phyloP scores from a whole-genome alignment of 2,113 vertebrate species.

The Pteropus alecto region DNA sequence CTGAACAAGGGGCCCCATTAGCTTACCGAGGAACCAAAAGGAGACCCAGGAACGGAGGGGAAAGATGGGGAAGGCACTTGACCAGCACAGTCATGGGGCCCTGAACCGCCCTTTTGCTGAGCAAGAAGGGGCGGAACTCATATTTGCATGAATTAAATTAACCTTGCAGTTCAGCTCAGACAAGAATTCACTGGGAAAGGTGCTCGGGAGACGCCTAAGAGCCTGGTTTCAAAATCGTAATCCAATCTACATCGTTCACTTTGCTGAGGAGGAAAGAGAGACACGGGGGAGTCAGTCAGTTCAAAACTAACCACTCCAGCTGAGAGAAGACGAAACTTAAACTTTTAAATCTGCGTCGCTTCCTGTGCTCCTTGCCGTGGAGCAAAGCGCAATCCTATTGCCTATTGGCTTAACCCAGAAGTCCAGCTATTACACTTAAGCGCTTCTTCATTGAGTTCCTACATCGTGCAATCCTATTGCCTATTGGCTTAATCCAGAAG shows the following conservation, averaged over 20 bases:
- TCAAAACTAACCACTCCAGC: neutral
- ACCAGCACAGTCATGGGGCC: neutral
- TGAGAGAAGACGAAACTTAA: neutral
- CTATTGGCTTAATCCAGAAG: neutral
- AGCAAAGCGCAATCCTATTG: neutral
- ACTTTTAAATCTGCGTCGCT: neutral
- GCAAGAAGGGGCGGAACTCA: neutral
- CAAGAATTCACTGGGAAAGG: neutral
- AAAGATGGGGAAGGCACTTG: neutral
- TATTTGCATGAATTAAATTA: slow-evolving; percentile 39
- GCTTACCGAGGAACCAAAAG: neutral
- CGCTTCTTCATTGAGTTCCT: neutral
- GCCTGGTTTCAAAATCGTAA: neutral
- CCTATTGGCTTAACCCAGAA: neutral
- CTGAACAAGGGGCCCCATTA: neutral
- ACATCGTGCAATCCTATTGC: neutral
- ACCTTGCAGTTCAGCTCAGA: neutral
- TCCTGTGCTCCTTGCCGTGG: neutral
- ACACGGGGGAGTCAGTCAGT: neutral
- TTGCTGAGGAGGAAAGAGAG: neutral
- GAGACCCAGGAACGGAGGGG: neutral
- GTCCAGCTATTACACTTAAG: neutral
- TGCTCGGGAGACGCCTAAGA: neutral
- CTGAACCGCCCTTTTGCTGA: neutral
- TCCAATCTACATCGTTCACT: neutral